Base-by-base conservation (phyloP, 2,888 invertebrate genomes). In the Rapana venosa region DNA sequence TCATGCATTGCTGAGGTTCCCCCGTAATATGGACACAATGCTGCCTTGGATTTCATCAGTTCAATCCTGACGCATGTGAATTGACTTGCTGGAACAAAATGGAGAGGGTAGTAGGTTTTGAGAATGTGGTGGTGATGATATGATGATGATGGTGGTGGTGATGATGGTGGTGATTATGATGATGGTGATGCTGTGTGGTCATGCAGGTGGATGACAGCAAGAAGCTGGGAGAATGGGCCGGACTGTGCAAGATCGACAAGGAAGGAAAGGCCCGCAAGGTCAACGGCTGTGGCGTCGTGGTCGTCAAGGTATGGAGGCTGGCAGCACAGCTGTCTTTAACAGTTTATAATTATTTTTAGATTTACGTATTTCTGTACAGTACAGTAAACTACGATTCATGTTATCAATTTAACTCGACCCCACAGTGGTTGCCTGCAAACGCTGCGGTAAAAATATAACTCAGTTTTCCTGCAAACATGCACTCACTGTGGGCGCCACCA, bases 181-280 rank as follows among this genome's bases (percentile, higher is more conserved):
- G 47, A 47, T 47, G 47, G 4, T 47, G 47, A 47, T 47, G 47
- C 8, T 5, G 47, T 47, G 47, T 47, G n/a, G n/a, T 47, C 4
- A 35, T 93, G 32, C 92, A 96, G 96, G 96, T 99, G 87, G 99
- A 99, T 96, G 99, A 99, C 97, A 99, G 99, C 97, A 99, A 99
- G 97, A 99, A 99, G 96, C 97, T 99, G 90, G 99, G 99, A 86
- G 99, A 99, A 97, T 99, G 99, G 99, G 98, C 99, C 87, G 99
- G 99, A 93, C 97, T 99, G 91, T 99, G 99, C 97, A 99, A 99
- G 97, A 98, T 99, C 95, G 99, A 99, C 97, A 99, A 98, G 96
- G 99, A 99, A 94, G 99, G 99, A 95, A 99, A 99, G 96, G 99
- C 99, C 92, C 97, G 99, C 94, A 99, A 99, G 97, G 98, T 99